phyloP scores from a whole-genome alignment of 1,140 invertebrate genomes.

The Bombus sibiricus region DNA sequence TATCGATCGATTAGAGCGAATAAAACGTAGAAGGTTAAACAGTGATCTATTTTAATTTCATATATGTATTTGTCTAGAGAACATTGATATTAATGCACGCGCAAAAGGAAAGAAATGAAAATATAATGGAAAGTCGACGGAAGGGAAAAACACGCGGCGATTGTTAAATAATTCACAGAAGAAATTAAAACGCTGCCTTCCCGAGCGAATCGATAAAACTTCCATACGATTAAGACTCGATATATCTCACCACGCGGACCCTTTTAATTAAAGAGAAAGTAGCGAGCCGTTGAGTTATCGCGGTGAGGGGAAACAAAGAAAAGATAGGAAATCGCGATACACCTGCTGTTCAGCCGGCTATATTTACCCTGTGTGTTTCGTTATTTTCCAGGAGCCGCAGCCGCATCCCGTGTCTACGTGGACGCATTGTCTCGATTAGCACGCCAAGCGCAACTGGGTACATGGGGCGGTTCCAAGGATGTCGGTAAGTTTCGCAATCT shows the following conservation, averaged over 20 bases:
- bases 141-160: background rate
- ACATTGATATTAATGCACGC: background rate
- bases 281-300: slow-evolving; percentile 19
- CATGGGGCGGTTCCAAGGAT: slow-evolving; percentile 94
- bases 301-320: background rate
- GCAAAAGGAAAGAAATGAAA: background rate
- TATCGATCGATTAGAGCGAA: background rate
- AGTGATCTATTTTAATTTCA: background rate
- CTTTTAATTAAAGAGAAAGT: slow-evolving; percentile 29
- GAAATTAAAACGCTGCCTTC: slow-evolving; percentile 2
- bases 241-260: background rate
- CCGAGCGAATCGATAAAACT: slow-evolving; percentile 2
- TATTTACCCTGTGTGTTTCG: slow-evolving; percentile 12
- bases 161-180: background rate
- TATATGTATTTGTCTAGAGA: background rate
- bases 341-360: slow-evolving; percentile 5
- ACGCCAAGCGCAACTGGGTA: slow-evolving; percentile 92
- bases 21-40: background rate
- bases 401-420: slow-evolving; percentile 92
- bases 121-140: background rate
- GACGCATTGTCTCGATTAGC: slow-evolving; percentile 94
- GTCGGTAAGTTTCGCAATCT: slow-evolving; percentile 88
- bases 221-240: slow-evolving; percentile 8
- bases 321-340: slow-evolving; percentile 19
- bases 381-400: slow-evolving; percentile 88